A percentile compares a stretch with the other conserved stretches of the same genome.
These are phyloP conservation scores for Antennarius striatus DNA, from an alignment of 2,113 vertebrate genomes.

Conservation along the genomic window DNA sequence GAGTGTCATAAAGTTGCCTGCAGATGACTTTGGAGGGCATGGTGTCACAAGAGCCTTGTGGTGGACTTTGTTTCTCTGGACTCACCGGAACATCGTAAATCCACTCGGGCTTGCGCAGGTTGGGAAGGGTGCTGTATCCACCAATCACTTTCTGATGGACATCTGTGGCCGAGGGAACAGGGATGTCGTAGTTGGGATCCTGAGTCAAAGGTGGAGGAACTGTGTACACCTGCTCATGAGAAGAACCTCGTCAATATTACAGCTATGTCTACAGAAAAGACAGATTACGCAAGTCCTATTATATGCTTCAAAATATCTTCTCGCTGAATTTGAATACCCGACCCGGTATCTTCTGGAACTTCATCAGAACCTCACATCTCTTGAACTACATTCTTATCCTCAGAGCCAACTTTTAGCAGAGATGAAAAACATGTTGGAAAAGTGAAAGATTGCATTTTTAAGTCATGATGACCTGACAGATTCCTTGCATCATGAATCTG, in stretches of 20 bases:
- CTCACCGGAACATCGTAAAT: conserved; percentile 85
- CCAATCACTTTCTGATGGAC: conserved; percentile 36
- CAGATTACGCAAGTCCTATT: neutral
- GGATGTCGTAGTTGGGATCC: conserved; percentile 70
- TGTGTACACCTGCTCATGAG: conserved; percentile 76
- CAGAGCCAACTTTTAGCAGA: no score
- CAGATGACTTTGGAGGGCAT: conserved; percentile 39
- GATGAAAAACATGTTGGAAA: neutral
- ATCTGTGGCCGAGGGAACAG: conserved; percentile 52
- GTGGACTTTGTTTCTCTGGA: conserved; percentile 62
- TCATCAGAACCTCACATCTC: no score
- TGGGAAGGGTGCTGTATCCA: conserved; percentile 80
- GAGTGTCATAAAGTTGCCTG: conserved; percentile 53
- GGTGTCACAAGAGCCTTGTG: conserved; percentile 25
- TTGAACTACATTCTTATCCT: no score
- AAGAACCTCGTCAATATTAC: neutral
- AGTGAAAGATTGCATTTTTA: conserved; percentile 1
- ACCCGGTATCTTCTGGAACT: no score
- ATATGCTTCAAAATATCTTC: no score
- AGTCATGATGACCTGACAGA: neutral
- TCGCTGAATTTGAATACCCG: no score
- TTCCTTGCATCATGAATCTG: conserved; percentile 1
- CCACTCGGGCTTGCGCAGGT: conserved; percentile 83
- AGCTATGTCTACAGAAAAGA: neutral
- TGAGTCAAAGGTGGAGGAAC: conserved; percentile 71